Conservation (phyloP, 2,113 vertebrate genomes). For the Apistogramma diplotaenia region DNA sequence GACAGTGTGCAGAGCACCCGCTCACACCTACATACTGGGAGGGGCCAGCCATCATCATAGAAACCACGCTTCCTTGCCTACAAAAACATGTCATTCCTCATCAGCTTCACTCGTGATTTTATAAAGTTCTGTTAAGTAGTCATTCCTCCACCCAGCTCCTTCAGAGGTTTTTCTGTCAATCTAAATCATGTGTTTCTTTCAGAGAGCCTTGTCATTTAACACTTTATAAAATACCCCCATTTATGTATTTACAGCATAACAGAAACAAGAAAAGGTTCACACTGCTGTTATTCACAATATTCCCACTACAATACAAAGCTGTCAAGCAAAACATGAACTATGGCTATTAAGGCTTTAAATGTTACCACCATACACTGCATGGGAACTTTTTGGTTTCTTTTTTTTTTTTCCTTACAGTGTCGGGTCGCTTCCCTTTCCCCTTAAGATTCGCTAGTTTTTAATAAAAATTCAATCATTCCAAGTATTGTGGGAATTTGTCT, state of each 20-base stretch:
- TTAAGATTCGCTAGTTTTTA: background rate
- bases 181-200: background rate
- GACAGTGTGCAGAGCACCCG: slow-evolving; percentile 6
- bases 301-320: background rate
- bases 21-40: slow-evolving; percentile 39
- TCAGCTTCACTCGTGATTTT: background rate
- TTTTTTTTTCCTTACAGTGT: background rate
- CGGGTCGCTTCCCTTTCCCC: background rate
- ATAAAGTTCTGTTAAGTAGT: slow-evolving; percentile 4
- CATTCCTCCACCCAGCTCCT: slow-evolving; percentile 6
- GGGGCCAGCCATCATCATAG: slow-evolving; percentile 15
- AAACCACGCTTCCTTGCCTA: slow-evolving; percentile 19
- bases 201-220: background rate
- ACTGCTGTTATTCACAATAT: background rate
- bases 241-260: background rate
- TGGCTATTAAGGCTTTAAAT: background rate
- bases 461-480: background rate
- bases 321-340: background rate
- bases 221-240: background rate
- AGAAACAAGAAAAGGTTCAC: background rate
- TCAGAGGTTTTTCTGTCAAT: background rate
- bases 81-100: slow-evolving; percentile 1
- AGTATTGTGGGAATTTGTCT: background rate
- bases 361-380: background rate
- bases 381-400: background rate